A percentile compares a stretch with the other conserved stretches of the same genome.
Conservation (phyloP, 2,888 invertebrate species). For the Stratiomys singularior region DNA sequence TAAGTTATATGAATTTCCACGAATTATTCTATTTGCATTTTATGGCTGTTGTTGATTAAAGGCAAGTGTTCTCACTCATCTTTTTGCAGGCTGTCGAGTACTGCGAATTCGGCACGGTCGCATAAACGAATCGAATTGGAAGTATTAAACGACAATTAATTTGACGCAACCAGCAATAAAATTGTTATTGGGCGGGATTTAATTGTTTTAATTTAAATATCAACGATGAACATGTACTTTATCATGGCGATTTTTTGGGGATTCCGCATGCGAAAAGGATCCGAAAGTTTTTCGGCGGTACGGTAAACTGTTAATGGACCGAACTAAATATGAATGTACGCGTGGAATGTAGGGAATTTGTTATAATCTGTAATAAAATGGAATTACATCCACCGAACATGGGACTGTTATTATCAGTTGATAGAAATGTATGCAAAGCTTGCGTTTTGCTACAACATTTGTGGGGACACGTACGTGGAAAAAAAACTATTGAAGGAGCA, state of each 20-base stretch:
- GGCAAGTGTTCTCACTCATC: not conserved
- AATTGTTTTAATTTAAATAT: constrained; percentile 30
- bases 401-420: not conserved
- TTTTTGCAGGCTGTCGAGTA: not conserved
- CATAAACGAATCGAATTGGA: not conserved
- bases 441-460: no score
- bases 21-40: no score
- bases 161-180: constrained; percentile 19
- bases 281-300: not conserved
- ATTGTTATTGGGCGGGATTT: constrained; percentile 7
- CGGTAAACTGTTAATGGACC: no score
- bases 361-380: not conserved
- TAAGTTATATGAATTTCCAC: no score
- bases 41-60: not conserved
- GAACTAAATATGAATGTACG: not conserved
- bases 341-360: not conserved
- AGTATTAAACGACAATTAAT: constrained; percentile 11
- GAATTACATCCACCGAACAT: not conserved
- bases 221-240: constrained; percentile 2
- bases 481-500: no score
- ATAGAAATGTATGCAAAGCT: no score
- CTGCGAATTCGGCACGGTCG: not conserved
- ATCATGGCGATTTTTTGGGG: not conserved
- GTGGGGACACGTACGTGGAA: no score
- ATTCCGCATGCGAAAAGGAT: not conserved